Conservation (phyloP, 2,888 invertebrate genomes). For the Callosobruchus maculatus region DNA sequence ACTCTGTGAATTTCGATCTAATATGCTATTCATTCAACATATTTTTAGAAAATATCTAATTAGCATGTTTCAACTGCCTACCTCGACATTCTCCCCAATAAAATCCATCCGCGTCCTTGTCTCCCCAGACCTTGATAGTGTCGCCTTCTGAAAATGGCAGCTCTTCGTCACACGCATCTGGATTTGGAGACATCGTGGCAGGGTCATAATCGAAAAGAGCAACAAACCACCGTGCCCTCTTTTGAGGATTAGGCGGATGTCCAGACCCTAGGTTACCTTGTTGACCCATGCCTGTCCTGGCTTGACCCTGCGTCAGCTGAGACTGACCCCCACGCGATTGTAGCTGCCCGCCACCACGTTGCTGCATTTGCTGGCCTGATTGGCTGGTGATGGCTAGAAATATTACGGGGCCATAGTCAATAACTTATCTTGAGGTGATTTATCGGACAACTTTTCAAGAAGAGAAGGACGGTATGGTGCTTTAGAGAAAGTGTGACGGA, state of each 20-base stretch:
- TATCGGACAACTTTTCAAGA: neutral
- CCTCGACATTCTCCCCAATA: conserved; percentile 94
- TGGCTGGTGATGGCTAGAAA: conserved; percentile 17
- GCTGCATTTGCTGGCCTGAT: conserved; percentile 30
- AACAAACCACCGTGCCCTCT: conserved; percentile 74
- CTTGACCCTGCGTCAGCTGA: conserved; percentile 37
- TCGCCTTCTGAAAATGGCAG: conserved; percentile 96
- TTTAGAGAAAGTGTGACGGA: neutral
- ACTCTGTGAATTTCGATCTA: too few relatives aligned
- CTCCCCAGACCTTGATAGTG: conserved; percentile 95
- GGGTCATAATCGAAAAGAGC: conserved; percentile 98
- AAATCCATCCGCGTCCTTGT: conserved; percentile 98
- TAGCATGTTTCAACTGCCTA: too few relatives aligned
- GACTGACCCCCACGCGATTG: conserved; percentile 24
- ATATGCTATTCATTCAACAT: too few relatives aligned
- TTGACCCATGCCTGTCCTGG: neutral
- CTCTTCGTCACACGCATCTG: conserved; percentile 96
- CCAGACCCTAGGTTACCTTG: conserved; percentile 16
- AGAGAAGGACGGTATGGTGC: neutral
- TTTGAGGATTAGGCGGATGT: conserved; percentile 50
- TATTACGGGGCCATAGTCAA: neutral
- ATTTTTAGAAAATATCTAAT: too few relatives aligned
- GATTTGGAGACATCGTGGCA: conserved; percentile 97
- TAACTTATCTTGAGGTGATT: neutral
- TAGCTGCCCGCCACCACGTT: conserved; percentile 1